Percentiles rank a stretch among this genome's conserved stretches.
These are phyloP conservation scores for Myotis davidii DNA, from an alignment of 2,113 vertebrate species.

Conservation along the genomic window DNA sequence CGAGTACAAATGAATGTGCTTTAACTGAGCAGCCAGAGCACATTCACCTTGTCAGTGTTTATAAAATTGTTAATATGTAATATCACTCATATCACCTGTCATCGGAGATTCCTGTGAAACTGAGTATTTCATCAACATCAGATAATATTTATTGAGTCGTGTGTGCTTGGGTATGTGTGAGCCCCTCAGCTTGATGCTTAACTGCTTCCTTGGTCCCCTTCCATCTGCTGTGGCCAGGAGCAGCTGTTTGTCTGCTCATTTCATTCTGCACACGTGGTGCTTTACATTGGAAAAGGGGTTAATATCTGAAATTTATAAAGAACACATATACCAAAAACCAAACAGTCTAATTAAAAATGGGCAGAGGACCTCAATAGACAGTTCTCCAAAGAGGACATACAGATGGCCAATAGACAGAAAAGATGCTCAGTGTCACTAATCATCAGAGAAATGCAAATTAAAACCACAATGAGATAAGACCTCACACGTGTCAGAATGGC, in stretches of 20 bases:
- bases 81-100: background rate
- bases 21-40: background rate
- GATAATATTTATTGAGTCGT: background rate
- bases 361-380: background rate
- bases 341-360: background rate
- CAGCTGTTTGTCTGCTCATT: background rate
- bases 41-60: slow-evolving; percentile 15
- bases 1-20: background rate
- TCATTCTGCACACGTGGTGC: background rate
- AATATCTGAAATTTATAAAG: background rate
- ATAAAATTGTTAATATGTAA: slow-evolving; percentile 25
- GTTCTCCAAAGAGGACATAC: background rate
- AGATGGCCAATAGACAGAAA: background rate
- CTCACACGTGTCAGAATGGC: background rate
- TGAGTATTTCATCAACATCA: background rate
- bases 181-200: background rate
- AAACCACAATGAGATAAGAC: background rate
- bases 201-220: background rate
- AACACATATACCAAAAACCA: background rate
- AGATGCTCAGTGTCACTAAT: background rate
- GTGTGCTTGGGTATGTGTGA: background rate
- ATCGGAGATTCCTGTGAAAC: background rate
- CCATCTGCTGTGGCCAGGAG: background rate
- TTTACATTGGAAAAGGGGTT: background rate
- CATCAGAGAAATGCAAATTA: background rate